Conservation (phyloP, 2,113 vertebrate species). For the Capreolus pygargus region DNA sequence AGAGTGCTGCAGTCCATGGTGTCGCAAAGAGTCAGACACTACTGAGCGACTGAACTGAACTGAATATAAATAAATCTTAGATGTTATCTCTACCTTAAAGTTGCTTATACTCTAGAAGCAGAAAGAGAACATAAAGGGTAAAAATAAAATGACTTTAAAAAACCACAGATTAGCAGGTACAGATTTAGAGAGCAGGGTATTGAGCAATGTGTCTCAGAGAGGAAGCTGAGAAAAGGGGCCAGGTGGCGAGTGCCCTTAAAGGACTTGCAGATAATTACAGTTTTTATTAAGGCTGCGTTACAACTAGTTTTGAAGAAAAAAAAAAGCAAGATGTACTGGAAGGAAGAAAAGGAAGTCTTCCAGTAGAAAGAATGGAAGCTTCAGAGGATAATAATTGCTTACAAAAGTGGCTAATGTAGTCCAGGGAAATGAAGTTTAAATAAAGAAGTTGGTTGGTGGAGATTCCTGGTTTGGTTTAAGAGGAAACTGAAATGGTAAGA, state of each 20-base stretch:
- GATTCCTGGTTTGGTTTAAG: neutral
- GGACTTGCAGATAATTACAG: neutral
- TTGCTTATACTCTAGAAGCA: neutral
- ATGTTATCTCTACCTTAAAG: neutral
- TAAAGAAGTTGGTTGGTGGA: neutral
- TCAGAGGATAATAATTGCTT: neutral
- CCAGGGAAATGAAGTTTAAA: neutral
- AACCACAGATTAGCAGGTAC: neutral
- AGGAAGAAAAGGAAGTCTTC: neutral
- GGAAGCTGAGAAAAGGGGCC: neutral
- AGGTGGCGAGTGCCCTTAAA: neutral
- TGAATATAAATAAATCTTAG: conserved; percentile 17
- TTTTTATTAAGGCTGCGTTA: neutral
- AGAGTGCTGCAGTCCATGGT: neutral
- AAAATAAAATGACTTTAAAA: neutral
- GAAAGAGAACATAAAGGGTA: neutral
- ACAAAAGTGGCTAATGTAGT: neutral
- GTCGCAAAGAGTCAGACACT: neutral
- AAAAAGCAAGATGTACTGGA: neutral
- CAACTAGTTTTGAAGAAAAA: neutral
- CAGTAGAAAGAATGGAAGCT: neutral
- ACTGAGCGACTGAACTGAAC: neutral
- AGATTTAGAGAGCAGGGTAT: neutral
- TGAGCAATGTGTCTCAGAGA: neutral
- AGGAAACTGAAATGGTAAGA: neutral